Conservation (phyloP, 2,113 vertebrate genomes). For the Pluvianellus socialis region DNA sequence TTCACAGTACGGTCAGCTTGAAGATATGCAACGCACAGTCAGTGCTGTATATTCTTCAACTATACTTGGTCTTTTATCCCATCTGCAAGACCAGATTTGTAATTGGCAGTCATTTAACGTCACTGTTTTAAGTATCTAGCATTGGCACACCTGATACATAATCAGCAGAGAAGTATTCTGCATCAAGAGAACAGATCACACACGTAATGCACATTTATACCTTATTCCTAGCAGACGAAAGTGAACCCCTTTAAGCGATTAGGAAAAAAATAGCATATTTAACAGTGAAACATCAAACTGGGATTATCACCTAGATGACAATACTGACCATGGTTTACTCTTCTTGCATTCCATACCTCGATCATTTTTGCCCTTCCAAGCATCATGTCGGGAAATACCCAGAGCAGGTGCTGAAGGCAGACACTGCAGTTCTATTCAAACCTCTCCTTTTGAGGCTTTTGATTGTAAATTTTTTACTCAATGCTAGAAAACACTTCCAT, state of each 20-base stretch:
- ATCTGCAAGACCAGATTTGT: background rate
- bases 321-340: background rate
- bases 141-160: background rate
- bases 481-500: background rate
- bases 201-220: background rate
- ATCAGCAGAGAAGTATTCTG: background rate
- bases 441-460: background rate
- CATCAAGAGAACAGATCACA: background rate
- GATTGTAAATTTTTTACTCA: background rate
- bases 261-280: background rate
- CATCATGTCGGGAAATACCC: background rate
- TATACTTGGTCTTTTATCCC: background rate
- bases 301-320: background rate
- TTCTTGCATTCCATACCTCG: background rate
- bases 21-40: background rate
- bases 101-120: background rate
- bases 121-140: background rate
- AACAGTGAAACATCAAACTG: background rate
- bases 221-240: background rate
- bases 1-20: background rate
- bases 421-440: background rate
- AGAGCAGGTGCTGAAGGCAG: background rate
- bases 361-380: background rate
- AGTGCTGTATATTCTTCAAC: accelerated
- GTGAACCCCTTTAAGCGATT: background rate